These are phyloP conservation scores for Phania funesta DNA, from an alignment of 2,888 invertebrate genomes.

Conservation along the genomic window DNA sequence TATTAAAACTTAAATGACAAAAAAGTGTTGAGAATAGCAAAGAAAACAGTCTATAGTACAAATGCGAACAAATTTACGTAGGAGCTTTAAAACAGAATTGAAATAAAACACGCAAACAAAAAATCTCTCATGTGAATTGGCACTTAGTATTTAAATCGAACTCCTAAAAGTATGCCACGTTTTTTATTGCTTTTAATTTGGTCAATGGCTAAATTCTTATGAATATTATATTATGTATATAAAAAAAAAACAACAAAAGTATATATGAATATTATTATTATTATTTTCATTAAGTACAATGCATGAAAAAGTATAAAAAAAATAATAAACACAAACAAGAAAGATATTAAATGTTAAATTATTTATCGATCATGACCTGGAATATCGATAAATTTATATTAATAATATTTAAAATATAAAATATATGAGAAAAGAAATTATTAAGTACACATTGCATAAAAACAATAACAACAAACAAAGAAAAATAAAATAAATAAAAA, in stretches of 20 bases:
- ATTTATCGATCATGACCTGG: conserved; percentile 34
- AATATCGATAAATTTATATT: conserved; percentile 21
- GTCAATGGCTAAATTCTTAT: not conserved
- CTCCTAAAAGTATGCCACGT: not conserved
- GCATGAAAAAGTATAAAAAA: conserved; percentile 31
- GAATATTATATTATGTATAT: conserved; percentile 36
- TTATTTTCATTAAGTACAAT: conserved; percentile 42
- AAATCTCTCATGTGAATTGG: no score
- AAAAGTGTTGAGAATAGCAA: no score
- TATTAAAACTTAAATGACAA: no score
- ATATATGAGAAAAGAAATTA: conserved; percentile 15
- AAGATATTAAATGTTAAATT: conserved; percentile 56
- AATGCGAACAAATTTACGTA: no score
- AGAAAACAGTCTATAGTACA: no score
- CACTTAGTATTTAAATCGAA: not conserved
- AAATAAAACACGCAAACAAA: no score
- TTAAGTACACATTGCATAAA: conserved; percentile 35
- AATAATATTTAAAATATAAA: not conserved
- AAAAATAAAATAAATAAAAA: not conserved
- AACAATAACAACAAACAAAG: not conserved
- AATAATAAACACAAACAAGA: not conserved
- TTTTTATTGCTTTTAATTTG: no score
- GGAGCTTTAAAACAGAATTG: no score
- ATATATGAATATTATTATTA: conserved; percentile 31
- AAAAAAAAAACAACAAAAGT: not conserved